Base-by-base conservation (phyloP, 53 echinoderm and acorn worm species). In the Echinarachnius parma region DNA sequence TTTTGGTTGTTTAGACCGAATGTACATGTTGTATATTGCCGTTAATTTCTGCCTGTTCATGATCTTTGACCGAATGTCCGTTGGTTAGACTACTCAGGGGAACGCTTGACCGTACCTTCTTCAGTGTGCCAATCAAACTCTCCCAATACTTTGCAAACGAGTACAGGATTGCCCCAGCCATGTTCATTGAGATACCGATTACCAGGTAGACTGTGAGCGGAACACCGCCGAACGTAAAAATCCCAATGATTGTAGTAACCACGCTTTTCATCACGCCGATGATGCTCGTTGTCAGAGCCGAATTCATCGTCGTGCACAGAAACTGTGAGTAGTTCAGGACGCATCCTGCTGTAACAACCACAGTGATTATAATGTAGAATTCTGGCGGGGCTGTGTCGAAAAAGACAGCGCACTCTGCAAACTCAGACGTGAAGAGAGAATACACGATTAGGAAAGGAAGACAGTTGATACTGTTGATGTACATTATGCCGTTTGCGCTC, bases 231-330 rank as follows among this genome's bases (percentile, higher is more conserved):
- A 92, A 89, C 5, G 82, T 68, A 11, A 89, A 85, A 52, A 92
- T 79, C 5, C 92, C 93, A 25, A 89, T 46, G 14, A 79, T 11
- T 10, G 89, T 89, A 1, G 89, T 89, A 2, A 86, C 60, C 0
- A 86, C 76, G n/a, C 93, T 82, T 78, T 92, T 92, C 20, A 89
- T 46, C 31, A 85, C 83, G 1, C 93, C 93, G 0, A 92, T 86
- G 15, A 89, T 80, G 54, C 93, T 92, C 5, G 89, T 89, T 18
- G 93, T 92, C 11, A 92, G 80, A 14, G 93, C 93, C 5, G 93
- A 92, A 77, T 85, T 92, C 77, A 89, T 46, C 13, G 89, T 92
- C 14, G 93, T 92, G 60, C 93, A 92, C 9, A 89, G 71, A 35
- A 92, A 92, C 28, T 85, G 50, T 1, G 93, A 82, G 55, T 92